These are phyloP conservation scores for Calameuta pallipes DNA, from an alignment of 2,888 invertebrate species.

Conservation along the genomic window DNA sequence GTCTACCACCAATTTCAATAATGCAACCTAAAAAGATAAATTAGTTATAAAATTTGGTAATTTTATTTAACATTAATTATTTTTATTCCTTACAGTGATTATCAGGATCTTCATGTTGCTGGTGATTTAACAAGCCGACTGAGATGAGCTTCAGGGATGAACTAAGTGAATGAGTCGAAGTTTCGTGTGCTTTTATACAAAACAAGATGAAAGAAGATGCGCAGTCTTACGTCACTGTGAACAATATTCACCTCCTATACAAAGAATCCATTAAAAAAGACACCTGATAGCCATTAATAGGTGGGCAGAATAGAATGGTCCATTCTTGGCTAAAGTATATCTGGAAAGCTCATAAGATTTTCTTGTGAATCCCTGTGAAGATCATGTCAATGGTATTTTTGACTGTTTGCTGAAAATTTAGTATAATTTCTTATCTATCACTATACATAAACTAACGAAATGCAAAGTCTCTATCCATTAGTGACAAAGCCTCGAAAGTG, in stretches of 20 bases:
- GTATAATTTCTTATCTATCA: background rate
- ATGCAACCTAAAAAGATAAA: background rate
- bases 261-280: constrained; percentile 50
- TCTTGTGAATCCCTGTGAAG: background rate
- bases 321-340: background rate
- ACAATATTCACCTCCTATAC: constrained; percentile 18
- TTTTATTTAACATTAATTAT: background rate
- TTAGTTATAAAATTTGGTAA: background rate
- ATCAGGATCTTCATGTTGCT: constrained; percentile 34
- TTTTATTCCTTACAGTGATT: constrained; percentile 35
- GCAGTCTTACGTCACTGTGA: background rate
- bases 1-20: background rate
- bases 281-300: constrained; percentile 38
- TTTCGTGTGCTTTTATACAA: constrained; percentile 36
- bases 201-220: constrained; percentile 29
- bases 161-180: constrained; percentile 9
- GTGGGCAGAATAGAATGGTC: background rate
- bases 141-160: constrained; percentile 15
- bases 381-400: background rate
- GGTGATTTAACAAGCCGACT: constrained; percentile 1
- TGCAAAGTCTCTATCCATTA: background rate
- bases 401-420: background rate
- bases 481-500: background rate
- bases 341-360: background rate
- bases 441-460: background rate